Evolutionary conservation across 2,888 invertebrate species (phyloP).

Genomic region (Cephus pygmeus): DNA sequence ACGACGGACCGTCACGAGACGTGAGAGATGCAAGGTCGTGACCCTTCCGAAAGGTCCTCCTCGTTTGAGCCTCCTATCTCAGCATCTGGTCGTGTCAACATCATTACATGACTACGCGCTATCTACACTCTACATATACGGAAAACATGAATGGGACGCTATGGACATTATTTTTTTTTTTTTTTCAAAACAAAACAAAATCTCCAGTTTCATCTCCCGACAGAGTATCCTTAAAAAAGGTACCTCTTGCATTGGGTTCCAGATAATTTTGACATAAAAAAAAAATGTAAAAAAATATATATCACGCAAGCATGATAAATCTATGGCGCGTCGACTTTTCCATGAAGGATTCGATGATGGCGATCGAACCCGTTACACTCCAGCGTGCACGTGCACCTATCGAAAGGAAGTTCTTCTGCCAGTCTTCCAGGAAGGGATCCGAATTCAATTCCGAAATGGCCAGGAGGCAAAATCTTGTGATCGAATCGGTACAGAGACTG

Average conservation of each 20-base stretch:
- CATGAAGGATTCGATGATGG: not conserved
- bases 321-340: not conserved
- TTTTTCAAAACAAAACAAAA: not conserved
- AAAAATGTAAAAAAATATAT: not conserved
- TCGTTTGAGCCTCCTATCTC: not conserved
- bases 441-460: not conserved
- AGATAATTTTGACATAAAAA: not conserved
- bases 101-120: constrained; percentile 1
- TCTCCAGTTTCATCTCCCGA: not conserved
- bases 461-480: not conserved
- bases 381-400: not conserved
- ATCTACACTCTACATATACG: not conserved
- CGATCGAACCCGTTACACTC: not conserved
- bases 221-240: not conserved
- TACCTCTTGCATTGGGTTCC: not conserved
- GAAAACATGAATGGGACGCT: not conserved
- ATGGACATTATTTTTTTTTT: not conserved
- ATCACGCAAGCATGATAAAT: not conserved
- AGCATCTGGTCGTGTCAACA: constrained; percentile 5
- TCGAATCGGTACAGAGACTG: not conserved
- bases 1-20: not conserved
- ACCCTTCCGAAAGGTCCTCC: not conserved
- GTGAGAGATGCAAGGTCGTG: constrained; percentile 5
- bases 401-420: not conserved
- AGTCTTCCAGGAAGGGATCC: not conserved